Conservation (phyloP, 2,113 vertebrate genomes). For the Alces alces region DNA sequence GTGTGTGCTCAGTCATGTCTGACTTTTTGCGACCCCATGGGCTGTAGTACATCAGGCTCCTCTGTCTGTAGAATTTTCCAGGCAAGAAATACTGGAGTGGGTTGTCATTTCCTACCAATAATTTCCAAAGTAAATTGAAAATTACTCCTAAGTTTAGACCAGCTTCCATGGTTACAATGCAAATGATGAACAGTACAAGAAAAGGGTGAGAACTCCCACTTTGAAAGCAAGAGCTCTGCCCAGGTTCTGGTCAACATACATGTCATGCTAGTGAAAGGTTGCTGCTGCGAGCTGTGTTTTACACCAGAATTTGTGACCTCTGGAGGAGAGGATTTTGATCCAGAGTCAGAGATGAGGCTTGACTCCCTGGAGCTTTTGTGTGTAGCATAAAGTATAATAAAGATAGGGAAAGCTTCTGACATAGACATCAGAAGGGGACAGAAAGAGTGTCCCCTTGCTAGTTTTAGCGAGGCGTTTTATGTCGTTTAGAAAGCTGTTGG, state of each 20-base stretch:
- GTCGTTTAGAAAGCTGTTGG: background rate
- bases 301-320: background rate
- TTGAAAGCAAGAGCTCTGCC: background rate
- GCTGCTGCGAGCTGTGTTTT: background rate
- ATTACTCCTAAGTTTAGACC: background rate
- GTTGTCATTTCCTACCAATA: background rate
- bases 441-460: background rate
- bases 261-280: background rate
- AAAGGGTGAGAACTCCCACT: background rate
- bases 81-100: background rate
- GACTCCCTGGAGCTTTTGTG: background rate
- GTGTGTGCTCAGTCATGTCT: background rate
- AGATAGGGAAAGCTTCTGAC: background rate
- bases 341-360: background rate
- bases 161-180: background rate
- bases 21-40: background rate
- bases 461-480: background rate
- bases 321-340: background rate
- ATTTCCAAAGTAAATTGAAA: background rate
- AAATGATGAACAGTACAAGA: background rate
- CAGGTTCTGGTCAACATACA: background rate
- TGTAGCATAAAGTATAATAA: background rate
- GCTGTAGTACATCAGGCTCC: background rate
- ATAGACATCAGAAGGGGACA: background rate
- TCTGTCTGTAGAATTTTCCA: background rate